Evolutionary conservation across 2,797 vertebrate genomes (phyloP).

Genomic region (Coregonus sp.): DNA sequence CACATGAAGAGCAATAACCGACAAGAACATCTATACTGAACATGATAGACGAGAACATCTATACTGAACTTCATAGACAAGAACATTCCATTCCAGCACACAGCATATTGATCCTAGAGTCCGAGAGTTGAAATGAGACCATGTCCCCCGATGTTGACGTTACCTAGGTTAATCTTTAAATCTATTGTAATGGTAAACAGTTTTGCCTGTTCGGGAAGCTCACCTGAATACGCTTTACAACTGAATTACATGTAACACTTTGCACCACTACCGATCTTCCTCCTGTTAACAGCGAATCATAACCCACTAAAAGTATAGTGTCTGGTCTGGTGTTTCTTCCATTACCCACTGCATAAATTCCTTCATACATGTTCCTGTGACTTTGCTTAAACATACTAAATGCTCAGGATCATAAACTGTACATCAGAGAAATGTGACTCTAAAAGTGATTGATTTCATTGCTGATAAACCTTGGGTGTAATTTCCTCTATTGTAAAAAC

Average conservation of each 20-base stretch:
- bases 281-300: background rate
- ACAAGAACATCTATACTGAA: conserved; percentile 19
- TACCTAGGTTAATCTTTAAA: background rate
- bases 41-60: too few species aligned
- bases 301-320: background rate
- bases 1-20: conserved; percentile 33
- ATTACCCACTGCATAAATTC: background rate
- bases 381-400: background rate
- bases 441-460: too few species aligned
- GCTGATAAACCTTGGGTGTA: background rate
- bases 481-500: background rate
- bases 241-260: background rate
- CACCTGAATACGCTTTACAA: background rate
- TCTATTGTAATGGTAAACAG: background rate
- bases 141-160: background rate
- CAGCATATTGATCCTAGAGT: background rate
- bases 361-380: background rate
- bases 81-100: background rate
- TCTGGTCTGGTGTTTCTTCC: background rate
- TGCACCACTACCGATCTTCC: background rate
- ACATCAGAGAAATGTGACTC: background rate
- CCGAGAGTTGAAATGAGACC: conserved; percentile 1
- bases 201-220: background rate
- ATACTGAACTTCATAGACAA: too few species aligned
- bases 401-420: background rate